These are phyloP conservation scores for Morone chrysops DNA, from an alignment of 2,113 vertebrate genomes.

Conservation along the genomic window DNA sequence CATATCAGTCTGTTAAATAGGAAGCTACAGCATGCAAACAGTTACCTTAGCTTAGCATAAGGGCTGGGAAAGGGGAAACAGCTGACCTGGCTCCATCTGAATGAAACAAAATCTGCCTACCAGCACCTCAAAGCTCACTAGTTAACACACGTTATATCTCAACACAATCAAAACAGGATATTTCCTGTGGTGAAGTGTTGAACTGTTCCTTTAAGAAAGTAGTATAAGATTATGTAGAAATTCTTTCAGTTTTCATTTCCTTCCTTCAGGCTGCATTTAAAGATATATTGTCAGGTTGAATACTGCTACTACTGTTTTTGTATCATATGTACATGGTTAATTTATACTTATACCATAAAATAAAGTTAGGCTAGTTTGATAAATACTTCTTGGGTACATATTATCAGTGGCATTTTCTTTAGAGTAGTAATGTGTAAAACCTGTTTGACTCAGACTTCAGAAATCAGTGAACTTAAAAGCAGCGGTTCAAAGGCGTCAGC, in stretches of 20 bases:
- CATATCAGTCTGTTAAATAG: background rate
- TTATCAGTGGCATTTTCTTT: background rate
- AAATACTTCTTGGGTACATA: background rate
- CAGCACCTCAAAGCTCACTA: background rate
- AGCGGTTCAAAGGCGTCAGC: slow-evolving; percentile 4
- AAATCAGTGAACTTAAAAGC: slow-evolving; percentile 8
- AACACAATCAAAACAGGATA: background rate
- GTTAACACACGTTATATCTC: background rate
- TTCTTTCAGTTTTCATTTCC: too few relatives aligned
- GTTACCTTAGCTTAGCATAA: background rate
- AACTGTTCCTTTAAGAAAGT: background rate
- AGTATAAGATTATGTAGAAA: background rate
- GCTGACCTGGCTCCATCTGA: background rate
- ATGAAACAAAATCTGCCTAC: background rate
- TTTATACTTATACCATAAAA: too few relatives aligned
- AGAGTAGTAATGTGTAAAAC: background rate
- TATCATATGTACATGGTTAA: too few relatives aligned
- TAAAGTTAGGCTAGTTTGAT: background rate
- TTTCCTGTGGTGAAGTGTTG: background rate
- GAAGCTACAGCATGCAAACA: background rate
- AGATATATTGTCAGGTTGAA: background rate
- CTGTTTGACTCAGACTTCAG: background rate
- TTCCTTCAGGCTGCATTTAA: background rate
- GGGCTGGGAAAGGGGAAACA: background rate
- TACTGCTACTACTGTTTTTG: background rate